phyloP scores from a whole-genome alignment of 1,140 invertebrate species.

The Drosophila prosaltans region DNA sequence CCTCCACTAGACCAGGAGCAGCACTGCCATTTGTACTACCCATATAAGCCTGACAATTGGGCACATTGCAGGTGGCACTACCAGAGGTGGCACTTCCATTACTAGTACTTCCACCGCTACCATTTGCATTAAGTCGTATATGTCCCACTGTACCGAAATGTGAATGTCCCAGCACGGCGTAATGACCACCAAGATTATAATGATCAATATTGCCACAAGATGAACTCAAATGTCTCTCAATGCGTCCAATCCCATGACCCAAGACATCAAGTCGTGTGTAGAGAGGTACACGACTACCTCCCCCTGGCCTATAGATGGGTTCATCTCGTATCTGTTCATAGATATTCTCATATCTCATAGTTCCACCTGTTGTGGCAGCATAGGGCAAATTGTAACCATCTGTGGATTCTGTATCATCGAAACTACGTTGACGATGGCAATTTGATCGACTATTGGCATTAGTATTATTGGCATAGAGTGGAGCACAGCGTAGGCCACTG shows the following conservation, averaged over 20 bases:
- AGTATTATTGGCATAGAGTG: constrained; percentile 52
- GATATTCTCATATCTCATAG: constrained; percentile 82
- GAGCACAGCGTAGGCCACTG: constrained; percentile 53
- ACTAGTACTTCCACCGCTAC: constrained; percentile 7
- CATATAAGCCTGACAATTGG: constrained; percentile 63
- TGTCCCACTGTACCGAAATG: constrained; percentile 82
- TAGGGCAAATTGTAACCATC: constrained; percentile 78
- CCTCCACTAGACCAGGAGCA: constrained; percentile 39
- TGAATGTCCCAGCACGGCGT: constrained; percentile 80
- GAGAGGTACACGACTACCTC: constrained; percentile 81
- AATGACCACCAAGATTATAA: constrained; percentile 82
- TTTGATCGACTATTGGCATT: constrained; percentile 36
- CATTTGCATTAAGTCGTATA: constrained; percentile 74
- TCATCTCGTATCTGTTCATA: constrained; percentile 85
- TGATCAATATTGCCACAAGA: constrained; percentile 86
- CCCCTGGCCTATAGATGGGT: constrained; percentile 72
- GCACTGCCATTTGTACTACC: constrained; percentile 23
- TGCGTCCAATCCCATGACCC: constrained; percentile 85
- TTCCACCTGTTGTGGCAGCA: constrained; percentile 39
- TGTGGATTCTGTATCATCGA: constrained; percentile 82
- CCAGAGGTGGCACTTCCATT: constrained; percentile 9
- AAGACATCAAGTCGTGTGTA: constrained; percentile 85
- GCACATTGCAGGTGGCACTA: constrained; percentile 53
- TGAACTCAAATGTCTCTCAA: constrained; percentile 85
- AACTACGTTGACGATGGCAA: constrained; percentile 78